Evolutionary conservation across 1,140 invertebrate genomes (phyloP).

Genomic region (Apis dorsata): DNA sequence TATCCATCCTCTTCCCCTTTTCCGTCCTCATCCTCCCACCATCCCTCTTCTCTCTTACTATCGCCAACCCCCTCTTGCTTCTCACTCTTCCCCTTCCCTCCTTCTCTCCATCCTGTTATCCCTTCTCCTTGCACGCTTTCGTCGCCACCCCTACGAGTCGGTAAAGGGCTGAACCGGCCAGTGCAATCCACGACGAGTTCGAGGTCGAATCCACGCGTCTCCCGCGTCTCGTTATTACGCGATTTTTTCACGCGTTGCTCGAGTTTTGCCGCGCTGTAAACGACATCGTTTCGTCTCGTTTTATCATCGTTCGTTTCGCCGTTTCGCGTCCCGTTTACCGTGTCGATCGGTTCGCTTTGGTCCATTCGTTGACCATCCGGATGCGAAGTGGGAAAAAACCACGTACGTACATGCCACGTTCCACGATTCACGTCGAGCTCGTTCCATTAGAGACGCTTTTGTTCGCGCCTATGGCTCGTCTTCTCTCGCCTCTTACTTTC

Average conservation of each 20-base stretch:
- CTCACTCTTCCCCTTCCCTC: not conserved
- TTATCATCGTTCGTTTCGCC: not conserved
- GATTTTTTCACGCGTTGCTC: constrained; percentile 29
- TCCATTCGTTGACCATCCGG: no score
- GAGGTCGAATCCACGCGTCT: constrained; percentile 52
- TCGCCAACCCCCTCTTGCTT: not conserved
- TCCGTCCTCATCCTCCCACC: constrained; percentile 29
- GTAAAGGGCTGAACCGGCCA: constrained; percentile 68
- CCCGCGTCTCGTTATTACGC: not conserved
- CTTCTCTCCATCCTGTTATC: constrained; percentile 47
- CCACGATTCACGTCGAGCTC: not conserved
- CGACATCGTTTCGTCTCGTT: not conserved
- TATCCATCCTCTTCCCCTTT: constrained; percentile 38
- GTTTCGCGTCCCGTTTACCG: not conserved
- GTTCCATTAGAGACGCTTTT: constrained; percentile 24
- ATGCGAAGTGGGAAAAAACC: not conserved
- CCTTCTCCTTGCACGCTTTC: constrained; percentile 46
- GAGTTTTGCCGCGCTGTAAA: not conserved
- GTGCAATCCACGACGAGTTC: constrained; percentile 65
- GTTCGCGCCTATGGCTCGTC: constrained; percentile 18
- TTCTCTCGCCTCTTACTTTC: not conserved
- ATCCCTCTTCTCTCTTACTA: constrained; percentile 15
- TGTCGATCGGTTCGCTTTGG: no score
- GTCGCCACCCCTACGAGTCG: constrained; percentile 59
- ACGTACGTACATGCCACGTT: no score